These are phyloP conservation scores for Mesocricetus auratus DNA, from an alignment of 2,113 vertebrate genomes.

Conservation along the genomic window DNA sequence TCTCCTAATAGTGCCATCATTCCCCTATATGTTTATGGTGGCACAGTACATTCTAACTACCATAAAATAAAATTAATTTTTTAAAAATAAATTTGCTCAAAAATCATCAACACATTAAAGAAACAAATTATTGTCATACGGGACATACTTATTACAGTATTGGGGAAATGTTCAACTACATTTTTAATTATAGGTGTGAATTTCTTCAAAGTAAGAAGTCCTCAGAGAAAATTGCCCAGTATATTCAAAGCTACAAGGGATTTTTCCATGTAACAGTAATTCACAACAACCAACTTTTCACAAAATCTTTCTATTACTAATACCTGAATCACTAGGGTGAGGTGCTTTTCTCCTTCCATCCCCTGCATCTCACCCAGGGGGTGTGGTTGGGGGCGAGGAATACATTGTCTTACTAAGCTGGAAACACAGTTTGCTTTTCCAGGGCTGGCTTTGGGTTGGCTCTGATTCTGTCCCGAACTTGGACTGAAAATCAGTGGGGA, in stretches of 20 bases:
- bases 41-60: too few relatives aligned
- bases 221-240: constrained; percentile 75
- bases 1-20: too few relatives aligned
- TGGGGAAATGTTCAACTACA: not conserved
- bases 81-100: not conserved
- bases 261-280: constrained; percentile 77
- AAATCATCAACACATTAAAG: too few relatives aligned
- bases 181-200: constrained; percentile 75
- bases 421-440: not conserved
- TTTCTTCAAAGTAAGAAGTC: constrained; percentile 82
- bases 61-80: too few relatives aligned
- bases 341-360: not conserved
- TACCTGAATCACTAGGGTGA: not conserved
- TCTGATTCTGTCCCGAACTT: not conserved
- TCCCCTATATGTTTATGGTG: too few relatives aligned
- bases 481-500: not conserved
- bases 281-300: not conserved
- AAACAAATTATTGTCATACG: too few relatives aligned
- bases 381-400: not conserved
- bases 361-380: not conserved
- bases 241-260: constrained; percentile 75
- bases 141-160: too few relatives aligned
- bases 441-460: not conserved
- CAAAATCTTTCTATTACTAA: not conserved
- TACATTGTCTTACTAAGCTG: not conserved